Base-by-base conservation (phyloP, 2,797 vertebrate species). In the Dromococcyx pavoninus region DNA sequence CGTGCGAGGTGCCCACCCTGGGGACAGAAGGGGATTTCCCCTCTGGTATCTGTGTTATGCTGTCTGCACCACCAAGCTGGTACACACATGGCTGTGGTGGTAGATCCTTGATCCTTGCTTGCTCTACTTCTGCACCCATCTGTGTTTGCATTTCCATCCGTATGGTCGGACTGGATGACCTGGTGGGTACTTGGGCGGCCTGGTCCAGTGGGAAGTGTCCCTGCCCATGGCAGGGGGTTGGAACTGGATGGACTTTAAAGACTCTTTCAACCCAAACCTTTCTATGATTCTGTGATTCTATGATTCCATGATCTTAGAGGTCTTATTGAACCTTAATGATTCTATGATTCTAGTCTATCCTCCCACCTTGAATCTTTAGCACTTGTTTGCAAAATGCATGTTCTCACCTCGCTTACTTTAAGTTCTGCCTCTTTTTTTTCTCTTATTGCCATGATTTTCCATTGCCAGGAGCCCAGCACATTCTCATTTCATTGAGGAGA, bases 21-120 rank as follows among this genome's bases (percentile, higher is more conserved):
- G 18, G 23, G 57, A 14, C 25, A n/a, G 46, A 13, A 32, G n/a
- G 19, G n/a, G 28, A 2, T 43, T 22, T 79, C 11, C 11, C n/a
- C 27, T 83, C 44, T 60, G 57, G 9, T 67, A 2, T 18, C 25
- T 41, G 19, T 5, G 15, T 39, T 7, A 2, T 0, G 0, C 2
- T 53, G 22, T 17, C 58, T 64, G 88, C 60, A 22, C 77, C 2
- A 8, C 30, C 30, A 17, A 7, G 66, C 48, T 79, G 54, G 15
- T 17, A 23, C 1, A 1, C 35, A 13, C 37, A 3, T 0, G 3
- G 8, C 53, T 35, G 56, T 17, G 46, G 43, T 44, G 33, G 58
- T 18, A 65, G 27, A 25, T 74, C 53, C 28, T 24, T 1, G 0
- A 7, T 54, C 51, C 30, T 86, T 0, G 0, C 24, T 35, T 65